Conservation (phyloP, 1,140 invertebrate genomes). For the Ptiloglossa arizonensis region DNA sequence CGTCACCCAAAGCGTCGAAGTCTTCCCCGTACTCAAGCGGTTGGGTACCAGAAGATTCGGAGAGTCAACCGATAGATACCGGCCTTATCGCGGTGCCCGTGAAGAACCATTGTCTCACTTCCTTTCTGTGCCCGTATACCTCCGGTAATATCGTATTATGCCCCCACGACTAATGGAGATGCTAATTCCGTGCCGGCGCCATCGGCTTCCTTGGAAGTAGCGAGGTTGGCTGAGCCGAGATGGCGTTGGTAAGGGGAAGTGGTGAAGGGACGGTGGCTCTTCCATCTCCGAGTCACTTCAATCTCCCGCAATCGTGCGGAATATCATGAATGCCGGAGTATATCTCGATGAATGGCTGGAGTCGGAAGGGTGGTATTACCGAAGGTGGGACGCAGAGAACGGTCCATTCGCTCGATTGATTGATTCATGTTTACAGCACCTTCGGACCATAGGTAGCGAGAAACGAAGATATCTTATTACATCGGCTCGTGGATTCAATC, state of each 20-base stretch:
- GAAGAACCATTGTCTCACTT: conserved; percentile 69
- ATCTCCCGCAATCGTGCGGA: conserved; percentile 72
- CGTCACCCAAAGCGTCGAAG: no score
- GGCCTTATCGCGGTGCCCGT: conserved; percentile 32
- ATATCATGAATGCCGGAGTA: conserved; percentile 75
- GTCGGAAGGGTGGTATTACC: conserved; percentile 66
- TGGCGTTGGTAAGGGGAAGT: conserved; percentile 20
- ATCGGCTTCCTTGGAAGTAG: conserved; percentile 54
- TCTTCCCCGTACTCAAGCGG: not conserved
- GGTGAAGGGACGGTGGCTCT: conserved; percentile 47
- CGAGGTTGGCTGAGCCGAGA: conserved; percentile 44
- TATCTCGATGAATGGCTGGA: conserved; percentile 71
- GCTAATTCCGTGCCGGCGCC: conserved; percentile 72
- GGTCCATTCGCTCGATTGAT: conserved; percentile 65
- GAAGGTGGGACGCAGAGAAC: conserved; percentile 47
- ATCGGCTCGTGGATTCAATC: not conserved
- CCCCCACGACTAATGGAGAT: conserved; percentile 75
- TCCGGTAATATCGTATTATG: conserved; percentile 75
- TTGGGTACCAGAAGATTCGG: conserved; percentile 28
- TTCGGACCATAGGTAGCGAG: conserved; percentile 6
- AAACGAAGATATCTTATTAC: conserved; percentile 52
- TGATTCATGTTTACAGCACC: conserved; percentile 58
- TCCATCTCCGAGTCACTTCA: conserved; percentile 70
- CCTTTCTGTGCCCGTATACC: conserved; percentile 61
- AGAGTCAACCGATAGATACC: conserved; percentile 51